Percentiles rank a stretch among this genome's conserved stretches.
These are phyloP conservation scores for Pungitius pungitius DNA, from an alignment of 2,113 vertebrate genomes.

Conservation along the genomic window DNA sequence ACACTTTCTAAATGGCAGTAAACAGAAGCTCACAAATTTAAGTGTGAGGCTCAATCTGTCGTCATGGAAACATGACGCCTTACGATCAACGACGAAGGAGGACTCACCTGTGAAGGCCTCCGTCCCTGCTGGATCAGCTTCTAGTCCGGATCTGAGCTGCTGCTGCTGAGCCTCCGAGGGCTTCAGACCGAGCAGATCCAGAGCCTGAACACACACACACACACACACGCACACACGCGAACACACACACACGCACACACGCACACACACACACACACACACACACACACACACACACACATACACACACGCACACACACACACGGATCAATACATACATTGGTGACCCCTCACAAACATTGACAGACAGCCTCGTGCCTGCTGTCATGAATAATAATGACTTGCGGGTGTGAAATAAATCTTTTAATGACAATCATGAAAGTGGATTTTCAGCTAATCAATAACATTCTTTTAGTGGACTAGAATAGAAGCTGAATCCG, in stretches of 20 bases:
- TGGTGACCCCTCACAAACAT: not conserved
- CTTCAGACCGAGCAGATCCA: slow-evolving; percentile 87
- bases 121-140: slow-evolving; percentile 81
- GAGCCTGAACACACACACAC: slow-evolving; percentile 78
- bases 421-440: not conserved
- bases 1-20: too few relatives aligned
- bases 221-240: slow-evolving; percentile 65
- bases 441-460: not conserved
- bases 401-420: too few relatives aligned
- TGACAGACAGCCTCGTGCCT: not conserved
- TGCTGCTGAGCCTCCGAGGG: slow-evolving; percentile 85
- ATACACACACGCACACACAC: not conserved
- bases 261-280: not conserved
- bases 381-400: not conserved
- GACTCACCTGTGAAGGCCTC: slow-evolving; percentile 87
- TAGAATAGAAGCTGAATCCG: too few relatives aligned
- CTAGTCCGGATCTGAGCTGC: slow-evolving; percentile 83
- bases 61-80: too few relatives aligned
- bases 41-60: too few relatives aligned
- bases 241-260: not conserved
- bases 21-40: too few relatives aligned
- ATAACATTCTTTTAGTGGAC: not conserved
- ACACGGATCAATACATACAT: slow-evolving; percentile 22
- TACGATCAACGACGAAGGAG: not conserved
- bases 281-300: not conserved